These are phyloP conservation scores for Antidorcas marsupialis DNA, from an alignment of 2,113 vertebrate genomes.

Conservation along the genomic window DNA sequence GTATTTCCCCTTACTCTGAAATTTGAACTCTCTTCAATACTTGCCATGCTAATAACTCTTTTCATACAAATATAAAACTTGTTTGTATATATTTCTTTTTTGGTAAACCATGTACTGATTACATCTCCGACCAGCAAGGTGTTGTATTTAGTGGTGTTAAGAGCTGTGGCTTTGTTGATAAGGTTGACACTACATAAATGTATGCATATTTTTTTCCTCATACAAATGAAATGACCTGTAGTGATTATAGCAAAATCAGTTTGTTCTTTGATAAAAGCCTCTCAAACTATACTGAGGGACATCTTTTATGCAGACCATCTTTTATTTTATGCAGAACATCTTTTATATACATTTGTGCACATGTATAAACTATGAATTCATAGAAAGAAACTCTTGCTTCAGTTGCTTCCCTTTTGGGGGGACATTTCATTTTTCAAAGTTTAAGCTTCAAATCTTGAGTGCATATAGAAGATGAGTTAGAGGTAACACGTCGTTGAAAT, in stretches of 20 bases:
- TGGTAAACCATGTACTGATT: conserved; percentile 72
- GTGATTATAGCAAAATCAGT: neutral
- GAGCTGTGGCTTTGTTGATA: conserved; percentile 74
- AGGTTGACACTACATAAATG: conserved; percentile 68
- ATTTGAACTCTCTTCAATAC: conserved; percentile 35
- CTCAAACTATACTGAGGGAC: conserved; percentile 71
- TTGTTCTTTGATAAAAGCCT: conserved; percentile 73
- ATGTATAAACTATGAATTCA: conserved; percentile 65
- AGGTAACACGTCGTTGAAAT: neutral
- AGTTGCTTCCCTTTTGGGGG: neutral
- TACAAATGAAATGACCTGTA: neutral
- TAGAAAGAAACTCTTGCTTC: conserved; percentile 56
- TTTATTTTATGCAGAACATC: conserved; percentile 71
- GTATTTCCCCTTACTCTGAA: conserved; percentile 71
- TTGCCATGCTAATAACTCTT: conserved; percentile 61
- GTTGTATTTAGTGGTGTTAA: conserved; percentile 72
- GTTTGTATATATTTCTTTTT: conserved; percentile 73
- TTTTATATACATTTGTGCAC: conserved; percentile 55
- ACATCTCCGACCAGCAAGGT: conserved; percentile 71
- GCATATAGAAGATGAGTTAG: neutral
- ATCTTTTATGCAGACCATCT: conserved; percentile 72
- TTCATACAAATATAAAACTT: conserved; percentile 69
- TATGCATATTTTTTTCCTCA: conserved; percentile 71
- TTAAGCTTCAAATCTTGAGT: neutral
- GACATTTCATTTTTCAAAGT: conserved; percentile 6